These are phyloP conservation scores for Drosophila busckii DNA, from an alignment of 1,140 invertebrate genomes.

Conservation along the genomic window DNA sequence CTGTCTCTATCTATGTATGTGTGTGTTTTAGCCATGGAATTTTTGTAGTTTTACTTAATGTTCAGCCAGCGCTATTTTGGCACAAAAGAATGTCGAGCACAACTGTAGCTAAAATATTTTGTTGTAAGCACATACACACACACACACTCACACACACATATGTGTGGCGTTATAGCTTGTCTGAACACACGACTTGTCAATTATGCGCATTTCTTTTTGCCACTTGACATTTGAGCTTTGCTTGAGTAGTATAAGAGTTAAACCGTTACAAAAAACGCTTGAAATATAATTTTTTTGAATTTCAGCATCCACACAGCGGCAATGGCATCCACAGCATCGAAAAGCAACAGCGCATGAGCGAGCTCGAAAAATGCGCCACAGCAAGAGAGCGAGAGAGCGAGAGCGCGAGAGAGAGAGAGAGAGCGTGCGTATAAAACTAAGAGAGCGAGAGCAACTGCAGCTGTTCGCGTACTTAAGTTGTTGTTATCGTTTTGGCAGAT, in stretches of 20 bases:
- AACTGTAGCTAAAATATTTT: conserved; percentile 25
- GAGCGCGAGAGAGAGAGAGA: not conserved
- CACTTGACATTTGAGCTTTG: conserved; percentile 40
- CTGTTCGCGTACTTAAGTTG: no score
- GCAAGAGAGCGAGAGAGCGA: not conserved
- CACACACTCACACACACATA: no score
- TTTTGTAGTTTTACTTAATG: conserved; percentile 59
- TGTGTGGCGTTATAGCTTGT: no score
- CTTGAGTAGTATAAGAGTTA: conserved; percentile 65
- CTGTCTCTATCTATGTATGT: conserved; percentile 3
- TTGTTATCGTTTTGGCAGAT: no score
- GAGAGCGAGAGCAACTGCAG: not conserved
- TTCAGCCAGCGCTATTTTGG: conserved; percentile 33
- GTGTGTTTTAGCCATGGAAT: conserved; percentile 20
- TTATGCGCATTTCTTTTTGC: conserved; percentile 30
- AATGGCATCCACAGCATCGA: conserved; percentile 36
- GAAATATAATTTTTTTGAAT: conserved; percentile 20
- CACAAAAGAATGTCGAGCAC: conserved; percentile 5
- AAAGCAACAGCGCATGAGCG: conserved; percentile 39
- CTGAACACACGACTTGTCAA: no score
- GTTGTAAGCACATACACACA: no score
- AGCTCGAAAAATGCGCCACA: conserved; percentile 34
- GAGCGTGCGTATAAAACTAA: not conserved
- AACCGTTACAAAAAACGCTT: conserved; percentile 43
- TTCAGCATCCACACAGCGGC: conserved; percentile 7